Conservation (phyloP, 2,113 vertebrate species). For the Copsychus sechellarum region DNA sequence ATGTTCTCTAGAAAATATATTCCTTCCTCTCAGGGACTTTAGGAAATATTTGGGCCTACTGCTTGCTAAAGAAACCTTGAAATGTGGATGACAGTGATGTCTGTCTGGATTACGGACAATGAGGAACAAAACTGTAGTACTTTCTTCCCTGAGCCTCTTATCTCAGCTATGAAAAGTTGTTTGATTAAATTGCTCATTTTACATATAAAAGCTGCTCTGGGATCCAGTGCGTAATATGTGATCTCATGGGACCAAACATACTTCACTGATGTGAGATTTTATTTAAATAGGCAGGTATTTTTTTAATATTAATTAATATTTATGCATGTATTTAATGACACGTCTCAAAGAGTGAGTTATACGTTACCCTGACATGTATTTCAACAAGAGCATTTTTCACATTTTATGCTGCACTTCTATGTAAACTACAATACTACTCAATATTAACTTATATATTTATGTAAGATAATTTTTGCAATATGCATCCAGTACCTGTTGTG, state of each 20-base stretch:
- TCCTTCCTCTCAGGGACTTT: not conserved
- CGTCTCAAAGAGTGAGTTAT: not conserved
- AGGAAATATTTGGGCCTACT: not conserved
- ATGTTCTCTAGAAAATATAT: not conserved
- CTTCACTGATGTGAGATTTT: not conserved
- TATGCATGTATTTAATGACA: not conserved
- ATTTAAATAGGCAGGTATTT: not conserved
- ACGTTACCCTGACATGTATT: accelerated
- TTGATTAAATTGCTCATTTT: not conserved
- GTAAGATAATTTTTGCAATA: not conserved
- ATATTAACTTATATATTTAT: not conserved
- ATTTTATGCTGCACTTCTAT: not conserved
- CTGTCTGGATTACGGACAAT: not conserved
- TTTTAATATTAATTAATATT: not conserved
- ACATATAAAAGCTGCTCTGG: not conserved
- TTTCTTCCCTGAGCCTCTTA: not conserved
- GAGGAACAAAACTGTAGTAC: not conserved
- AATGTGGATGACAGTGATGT: not conserved
- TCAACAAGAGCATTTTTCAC: not conserved
- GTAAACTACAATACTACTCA: not conserved
- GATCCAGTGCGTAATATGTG: not conserved
- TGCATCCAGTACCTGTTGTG: not conserved
- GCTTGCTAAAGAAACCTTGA: not conserved
- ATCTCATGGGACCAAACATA: not conserved
- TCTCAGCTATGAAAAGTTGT: not conserved